Base-by-base conservation (phyloP, 2,888 invertebrate genomes). In the Trachelus tabidus region DNA sequence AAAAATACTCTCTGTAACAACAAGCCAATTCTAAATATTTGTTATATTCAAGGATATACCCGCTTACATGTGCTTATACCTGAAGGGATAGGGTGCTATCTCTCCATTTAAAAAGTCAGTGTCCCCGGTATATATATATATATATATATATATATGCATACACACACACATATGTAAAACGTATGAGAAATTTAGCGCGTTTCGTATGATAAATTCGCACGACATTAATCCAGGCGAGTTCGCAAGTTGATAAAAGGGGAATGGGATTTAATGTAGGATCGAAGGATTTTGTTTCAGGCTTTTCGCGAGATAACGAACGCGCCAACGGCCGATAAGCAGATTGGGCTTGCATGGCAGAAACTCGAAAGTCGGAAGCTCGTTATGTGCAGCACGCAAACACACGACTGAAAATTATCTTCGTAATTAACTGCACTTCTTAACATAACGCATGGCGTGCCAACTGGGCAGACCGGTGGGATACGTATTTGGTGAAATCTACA, bases 371-470 rank as follows among this genome's bases (percentile, higher is more conserved):
- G 88, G 86, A 88, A 88, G 88, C 89, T 90, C 87, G 89, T 89
- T 90, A 89, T 88, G 87, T 87, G 89, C 87, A 87, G 89, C 90
- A 90, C 90, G 90, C 90, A 88, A 90, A 89, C 89, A 89, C 87
- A 89, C 85, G 88, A 89, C 88, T 89, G 85, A 86, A 90, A 91
- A 91, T 91, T 91, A 91, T 91, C 91, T 91, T 88, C 88, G 89
- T 91, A 91, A 91, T 91, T 91, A 91, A 91, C 91, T 90, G 90
- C 89, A 90, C 89, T 90, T 90, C 91, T 91, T 90, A 90, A 90
- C 89, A 88, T 90, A 90, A 91, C 88, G 90, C 89, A 91, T 91
- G 90, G 90, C 90, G 89, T 89, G 90, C 89, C 87, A 89, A 87
- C 85, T 87, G 85, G 84, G 83, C 87, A 90, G 88, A 85, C 79